Evolutionary conservation across 2,888 invertebrate species (phyloP).

Genomic region (Nymphalis polychloros): DNA sequence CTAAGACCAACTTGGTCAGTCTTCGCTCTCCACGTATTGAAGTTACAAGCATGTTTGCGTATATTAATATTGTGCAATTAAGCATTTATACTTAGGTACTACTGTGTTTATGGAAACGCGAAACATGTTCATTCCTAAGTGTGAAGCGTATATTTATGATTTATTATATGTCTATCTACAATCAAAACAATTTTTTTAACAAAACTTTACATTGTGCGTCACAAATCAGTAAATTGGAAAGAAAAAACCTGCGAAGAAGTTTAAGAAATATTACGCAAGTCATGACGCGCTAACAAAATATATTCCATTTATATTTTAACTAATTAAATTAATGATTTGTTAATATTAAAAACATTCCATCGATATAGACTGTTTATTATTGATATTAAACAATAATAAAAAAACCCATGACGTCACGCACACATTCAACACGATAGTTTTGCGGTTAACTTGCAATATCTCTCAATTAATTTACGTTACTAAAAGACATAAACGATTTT

Average conservation of each 20-base stretch:
- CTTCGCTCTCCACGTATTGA: too few relatives aligned
- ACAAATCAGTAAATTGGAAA: too few relatives aligned
- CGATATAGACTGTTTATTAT: background rate
- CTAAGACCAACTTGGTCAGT: too few relatives aligned
- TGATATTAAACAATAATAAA: background rate
- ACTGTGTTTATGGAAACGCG: too few relatives aligned
- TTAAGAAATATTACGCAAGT: background rate
- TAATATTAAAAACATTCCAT: background rate
- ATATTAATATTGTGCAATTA: too few relatives aligned
- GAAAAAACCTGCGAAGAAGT: too few relatives aligned
- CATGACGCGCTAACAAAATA: background rate
- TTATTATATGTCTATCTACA: too few relatives aligned
- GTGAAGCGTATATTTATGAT: background rate
- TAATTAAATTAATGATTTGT: too few relatives aligned
- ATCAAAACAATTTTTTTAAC: too few relatives aligned
- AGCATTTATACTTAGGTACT: too few relatives aligned
- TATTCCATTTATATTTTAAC: background rate
- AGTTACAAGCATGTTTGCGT: too few relatives aligned
- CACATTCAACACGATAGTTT: background rate
- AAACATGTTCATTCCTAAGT: background rate
- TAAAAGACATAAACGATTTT: background rate
- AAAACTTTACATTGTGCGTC: too few relatives aligned
- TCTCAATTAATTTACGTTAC: background rate
- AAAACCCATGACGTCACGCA: background rate
- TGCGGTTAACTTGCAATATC: constrained; percentile 2